phyloP scores from a whole-genome alignment of 2,797 vertebrate species.

The Siniperca undulata region DNA sequence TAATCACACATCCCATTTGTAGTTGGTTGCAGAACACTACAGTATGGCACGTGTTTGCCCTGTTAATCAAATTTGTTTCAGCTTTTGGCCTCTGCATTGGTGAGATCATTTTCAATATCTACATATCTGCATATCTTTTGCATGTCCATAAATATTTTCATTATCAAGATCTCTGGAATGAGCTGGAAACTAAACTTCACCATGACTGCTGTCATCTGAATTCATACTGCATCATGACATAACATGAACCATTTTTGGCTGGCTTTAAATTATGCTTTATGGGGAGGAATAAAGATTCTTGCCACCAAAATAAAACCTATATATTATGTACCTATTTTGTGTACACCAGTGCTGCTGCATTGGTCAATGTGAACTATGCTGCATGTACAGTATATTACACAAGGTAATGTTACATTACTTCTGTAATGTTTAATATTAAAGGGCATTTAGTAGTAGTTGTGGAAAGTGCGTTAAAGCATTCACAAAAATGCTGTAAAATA shows the following conservation, averaged over 20 bases:
- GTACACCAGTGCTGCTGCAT: neutral
- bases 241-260: neutral
- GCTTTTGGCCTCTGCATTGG: neutral
- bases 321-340: neutral
- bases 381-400: too few species aligned
- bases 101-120: neutral
- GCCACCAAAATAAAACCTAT: neutral
- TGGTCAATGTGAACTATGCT: too few species aligned
- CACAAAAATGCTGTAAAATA: too few species aligned
- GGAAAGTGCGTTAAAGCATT: too few species aligned
- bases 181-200: neutral
- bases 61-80: neutral
- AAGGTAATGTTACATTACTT: too few species aligned
- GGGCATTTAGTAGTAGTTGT: too few species aligned
- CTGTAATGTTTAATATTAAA: too few species aligned
- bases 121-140: neutral
- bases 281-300: neutral
- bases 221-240: constrained; percentile 1
- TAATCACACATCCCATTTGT: neutral
- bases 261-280: neutral
- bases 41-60: too few species aligned
- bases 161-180: neutral
- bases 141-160: neutral
- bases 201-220: neutral
- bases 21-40: neutral